Evolutionary conservation across 2,113 vertebrate genomes (phyloP), one percentile per base, ranked within the genome.

Genomic region (Ia io): DNA sequence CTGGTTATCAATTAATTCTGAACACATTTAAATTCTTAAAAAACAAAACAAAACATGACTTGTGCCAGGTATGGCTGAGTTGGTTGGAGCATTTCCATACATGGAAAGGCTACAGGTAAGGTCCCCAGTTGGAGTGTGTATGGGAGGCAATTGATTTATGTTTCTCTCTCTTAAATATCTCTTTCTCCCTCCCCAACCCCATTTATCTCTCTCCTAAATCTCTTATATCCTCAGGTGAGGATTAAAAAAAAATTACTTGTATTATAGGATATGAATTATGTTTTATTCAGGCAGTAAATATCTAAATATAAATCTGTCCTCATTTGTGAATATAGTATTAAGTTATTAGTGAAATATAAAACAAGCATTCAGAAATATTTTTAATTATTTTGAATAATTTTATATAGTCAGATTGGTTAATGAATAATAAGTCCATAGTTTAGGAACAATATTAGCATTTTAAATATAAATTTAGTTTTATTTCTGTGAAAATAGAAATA

Each of bases 331-430:
- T 65, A 44, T 53, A 80, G 32, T 14, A n/a, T 22, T 35, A 76
- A 91, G 20, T 42, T 88, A 44, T 35, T 88, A 65, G 53, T 85
- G n/a, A 85, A 25, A 76, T 90, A 40, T 61, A 71, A 85, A 96
- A 73, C 1, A 4, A 88, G 13, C 10, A 78, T 78, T 87, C 6
- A 74, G 16, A 70, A 77, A 88, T 35, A 84, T 69, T 56, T 9
- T 20, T 84, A 35, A 25, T 95, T 89, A 70, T 65, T 10, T 76
- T 83, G 37, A 71, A 74, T n/a, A 78, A 69, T 84, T 96, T 79
- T 65, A 84, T 92, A 37, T 92, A 80, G 86, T 40, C 20, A 83
- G n/a, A 87, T n/a, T 84, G 14, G 8, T 2, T 77, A 82, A 71
- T 82, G 11, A 88, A 91, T 82, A 70, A 49, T 69, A 63, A 83